phyloP scores from a whole-genome alignment of 2,888 invertebrate genomes.

The Tenthredo distinguenda region DNA sequence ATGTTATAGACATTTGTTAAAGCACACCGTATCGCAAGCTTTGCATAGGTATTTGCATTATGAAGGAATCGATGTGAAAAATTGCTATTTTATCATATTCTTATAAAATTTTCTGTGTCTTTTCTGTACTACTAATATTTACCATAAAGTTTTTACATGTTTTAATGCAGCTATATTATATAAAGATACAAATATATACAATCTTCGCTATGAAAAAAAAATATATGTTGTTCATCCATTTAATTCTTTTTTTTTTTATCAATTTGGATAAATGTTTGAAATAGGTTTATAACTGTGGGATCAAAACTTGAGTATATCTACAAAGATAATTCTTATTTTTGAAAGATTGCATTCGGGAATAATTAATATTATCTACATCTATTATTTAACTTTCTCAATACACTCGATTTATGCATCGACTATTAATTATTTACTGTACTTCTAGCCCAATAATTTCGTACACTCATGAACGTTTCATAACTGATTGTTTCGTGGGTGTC shows the following conservation, averaged over 20 bases:
- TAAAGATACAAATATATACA: constrained; percentile 11
- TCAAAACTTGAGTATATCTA: too few relatives aligned
- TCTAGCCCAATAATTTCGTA: background rate
- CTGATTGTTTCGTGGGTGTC: background rate
- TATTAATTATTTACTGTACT: background rate
- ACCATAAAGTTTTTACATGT: constrained; percentile 32
- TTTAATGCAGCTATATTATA: constrained; percentile 38
- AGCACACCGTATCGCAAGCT: background rate
- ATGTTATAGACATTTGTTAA: constrained; percentile 17
- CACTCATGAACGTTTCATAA: background rate
- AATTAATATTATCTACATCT: background rate
- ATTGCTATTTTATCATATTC: constrained; percentile 14
- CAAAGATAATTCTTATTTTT: background rate
- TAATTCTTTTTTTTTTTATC: background rate
- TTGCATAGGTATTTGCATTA: constrained; percentile 13
- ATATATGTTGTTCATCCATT: background rate
- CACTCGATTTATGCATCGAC: background rate
- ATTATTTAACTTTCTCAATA: background rate
- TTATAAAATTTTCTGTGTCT: background rate
- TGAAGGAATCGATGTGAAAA: background rate
- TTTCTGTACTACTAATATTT: constrained; percentile 9
- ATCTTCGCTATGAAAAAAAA: constrained; percentile 4
- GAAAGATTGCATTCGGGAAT: background rate
- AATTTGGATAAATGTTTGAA: background rate
- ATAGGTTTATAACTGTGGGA: background rate